phyloP scores from a whole-genome alignment of 37 sponge, comb jelly and placozoan species.

The Halisarca cf. caerulea region DNA sequence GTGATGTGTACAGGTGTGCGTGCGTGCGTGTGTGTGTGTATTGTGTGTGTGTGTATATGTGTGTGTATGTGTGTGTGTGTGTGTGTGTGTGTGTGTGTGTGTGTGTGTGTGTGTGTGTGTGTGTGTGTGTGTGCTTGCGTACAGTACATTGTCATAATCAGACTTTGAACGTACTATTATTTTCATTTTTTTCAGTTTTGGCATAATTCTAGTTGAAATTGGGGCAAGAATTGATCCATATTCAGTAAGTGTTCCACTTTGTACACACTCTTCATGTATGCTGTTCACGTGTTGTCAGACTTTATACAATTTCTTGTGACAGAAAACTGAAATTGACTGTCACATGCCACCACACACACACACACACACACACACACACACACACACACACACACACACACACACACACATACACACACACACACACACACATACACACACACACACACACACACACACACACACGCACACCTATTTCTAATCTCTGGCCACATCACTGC shows the following conservation, averaged over 20 bases:
- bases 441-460: constrained; percentile 9
- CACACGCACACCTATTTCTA: neutral
- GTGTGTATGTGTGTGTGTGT: neutral
- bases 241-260: constrained; percentile 75
- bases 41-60: neutral
- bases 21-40: neutral
- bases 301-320: no score
- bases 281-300: neutral
- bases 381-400: no score
- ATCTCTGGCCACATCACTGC: neutral
- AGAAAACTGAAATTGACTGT: no score
- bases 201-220: constrained; percentile 73
- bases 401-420: no score
- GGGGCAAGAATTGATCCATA: constrained; percentile 77
- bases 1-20: constrained; percentile 74
- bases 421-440: constrained; percentile 9
- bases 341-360: no score
- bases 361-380: no score
- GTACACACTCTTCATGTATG: neutral
- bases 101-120: neutral
- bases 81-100: neutral
- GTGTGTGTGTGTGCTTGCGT: no score
- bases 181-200: constrained; percentile 49
- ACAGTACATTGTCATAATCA: no score
- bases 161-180: neutral